These are phyloP conservation scores for Lycodopsis pacificus DNA, from an alignment of 2,797 vertebrate species.

Conservation along the genomic window DNA sequence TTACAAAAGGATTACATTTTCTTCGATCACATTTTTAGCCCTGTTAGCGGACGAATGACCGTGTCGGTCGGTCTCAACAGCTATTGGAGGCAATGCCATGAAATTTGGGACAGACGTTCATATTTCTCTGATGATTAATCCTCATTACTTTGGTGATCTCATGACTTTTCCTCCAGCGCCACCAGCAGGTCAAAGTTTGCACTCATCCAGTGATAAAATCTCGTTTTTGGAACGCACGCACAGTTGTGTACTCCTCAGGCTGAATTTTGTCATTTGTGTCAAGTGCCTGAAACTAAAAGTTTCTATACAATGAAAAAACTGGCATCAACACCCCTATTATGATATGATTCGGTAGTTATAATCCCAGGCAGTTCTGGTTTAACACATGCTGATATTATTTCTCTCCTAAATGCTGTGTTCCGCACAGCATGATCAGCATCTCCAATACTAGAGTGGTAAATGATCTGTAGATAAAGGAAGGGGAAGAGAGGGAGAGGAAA, in stretches of 20 bases:
- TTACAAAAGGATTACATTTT: constrained; percentile 4
- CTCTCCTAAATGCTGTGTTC: background rate
- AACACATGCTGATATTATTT: constrained; percentile 1
- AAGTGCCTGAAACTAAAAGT: background rate
- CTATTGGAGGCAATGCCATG: background rate
- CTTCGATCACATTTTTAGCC: background rate
- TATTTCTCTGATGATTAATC: background rate
- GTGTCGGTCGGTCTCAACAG: background rate
- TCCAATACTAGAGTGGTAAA: constrained; percentile 30
- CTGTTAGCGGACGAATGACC: background rate
- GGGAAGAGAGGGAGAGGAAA: constrained; percentile 44
- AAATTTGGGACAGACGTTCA: background rate
- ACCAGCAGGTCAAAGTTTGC: background rate
- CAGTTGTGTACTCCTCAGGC: background rate
- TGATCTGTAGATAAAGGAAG: constrained; percentile 23
- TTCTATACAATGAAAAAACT: background rate
- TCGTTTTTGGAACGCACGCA: background rate
- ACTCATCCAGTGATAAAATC: background rate
- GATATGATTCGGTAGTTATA: background rate
- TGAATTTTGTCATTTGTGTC: background rate
- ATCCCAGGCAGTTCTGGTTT: background rate
- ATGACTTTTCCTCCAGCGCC: background rate
- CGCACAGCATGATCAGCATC: constrained; percentile 41
- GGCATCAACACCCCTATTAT: background rate
- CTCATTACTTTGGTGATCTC: background rate